Conservation (phyloP, 2,888 invertebrate genomes). For the Caradrina clavipalpis region DNA sequence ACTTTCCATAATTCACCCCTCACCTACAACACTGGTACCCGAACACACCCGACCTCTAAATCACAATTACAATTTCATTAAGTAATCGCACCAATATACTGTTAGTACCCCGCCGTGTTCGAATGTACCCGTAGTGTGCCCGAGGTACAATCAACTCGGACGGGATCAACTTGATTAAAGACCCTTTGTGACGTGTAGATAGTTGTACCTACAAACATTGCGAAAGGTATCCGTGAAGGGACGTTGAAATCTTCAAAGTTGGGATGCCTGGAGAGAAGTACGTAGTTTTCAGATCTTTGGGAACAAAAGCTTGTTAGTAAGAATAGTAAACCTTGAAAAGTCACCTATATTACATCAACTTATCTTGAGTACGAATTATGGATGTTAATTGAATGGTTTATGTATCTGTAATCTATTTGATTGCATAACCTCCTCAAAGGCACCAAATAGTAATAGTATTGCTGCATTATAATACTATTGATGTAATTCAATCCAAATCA, state of each 20-base stretch:
- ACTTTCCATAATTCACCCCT: conserved; percentile 23
- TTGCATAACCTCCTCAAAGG: too few species aligned
- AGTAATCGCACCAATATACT: conserved; percentile 51
- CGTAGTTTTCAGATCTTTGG: conserved; percentile 16
- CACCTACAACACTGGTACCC: conserved; percentile 25
- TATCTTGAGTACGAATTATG: background rate
- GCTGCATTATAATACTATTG: conserved; percentile 1
- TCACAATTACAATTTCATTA: conserved; percentile 69
- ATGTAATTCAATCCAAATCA: conserved; percentile 31
- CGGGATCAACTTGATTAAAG: conserved; percentile 69
- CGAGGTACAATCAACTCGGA: conserved; percentile 49
- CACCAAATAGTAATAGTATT: conserved; percentile 21
- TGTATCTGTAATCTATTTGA: too few species aligned
- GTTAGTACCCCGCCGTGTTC: conserved; percentile 5
- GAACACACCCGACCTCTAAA: conserved; percentile 46
- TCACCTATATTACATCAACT: too few species aligned
- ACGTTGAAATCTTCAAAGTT: conserved; percentile 14
- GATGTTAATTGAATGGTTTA: too few species aligned
- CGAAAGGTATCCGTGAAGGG: conserved; percentile 18
- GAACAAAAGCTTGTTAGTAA: background rate
- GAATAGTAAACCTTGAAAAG: background rate
- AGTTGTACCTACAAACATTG: conserved; percentile 55
- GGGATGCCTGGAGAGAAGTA: background rate
- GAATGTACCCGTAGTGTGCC: conserved; percentile 37
- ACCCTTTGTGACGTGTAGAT: conserved; percentile 53